Evolutionary conservation across 1,140 invertebrate species (phyloP).

Genomic region (Halyomorpha halys): DNA sequence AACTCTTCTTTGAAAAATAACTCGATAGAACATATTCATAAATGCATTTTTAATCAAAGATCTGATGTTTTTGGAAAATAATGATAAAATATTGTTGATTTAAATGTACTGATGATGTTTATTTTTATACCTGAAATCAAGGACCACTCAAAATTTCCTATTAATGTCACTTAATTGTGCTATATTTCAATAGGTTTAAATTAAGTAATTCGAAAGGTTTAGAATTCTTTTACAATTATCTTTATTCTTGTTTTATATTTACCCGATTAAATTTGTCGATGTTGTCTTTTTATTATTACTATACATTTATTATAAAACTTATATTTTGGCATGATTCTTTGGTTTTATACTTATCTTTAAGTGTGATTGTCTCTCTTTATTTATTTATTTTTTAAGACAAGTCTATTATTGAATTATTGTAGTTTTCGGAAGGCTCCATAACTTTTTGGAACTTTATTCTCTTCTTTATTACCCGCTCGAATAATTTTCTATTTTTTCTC

Average conservation of each 20-base stretch:
- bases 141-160: conserved; percentile 34
- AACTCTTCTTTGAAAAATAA: no score
- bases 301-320: conserved; percentile 18
- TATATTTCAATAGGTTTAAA: conserved; percentile 15
- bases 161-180: conserved; percentile 23
- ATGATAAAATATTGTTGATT: no score
- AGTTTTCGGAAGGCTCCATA: conserved; percentile 16
- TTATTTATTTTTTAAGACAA: conserved; percentile 5
- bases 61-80: no score
- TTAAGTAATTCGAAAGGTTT: conserved; percentile 6
- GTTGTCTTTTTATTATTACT: conserved; percentile 12
- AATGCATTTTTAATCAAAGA: conserved; percentile 2
- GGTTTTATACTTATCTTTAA: conserved; percentile 23
- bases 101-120: background rate
- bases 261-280: conserved; percentile 16
- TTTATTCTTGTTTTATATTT: conserved; percentile 22
- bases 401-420: conserved; percentile 4
- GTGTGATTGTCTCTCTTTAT: conserved; percentile 24
- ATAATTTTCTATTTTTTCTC: conserved; percentile 26
- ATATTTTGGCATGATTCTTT: conserved; percentile 24
- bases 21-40: no score
- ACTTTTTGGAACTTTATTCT: conserved; percentile 22
- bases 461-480: conserved; percentile 24
- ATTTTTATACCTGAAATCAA: conserved; percentile 25
- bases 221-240: conserved; percentile 7